These are phyloP conservation scores for Cebus imitator DNA, from an alignment of 2,113 vertebrate genomes.

Conservation along the genomic window DNA sequence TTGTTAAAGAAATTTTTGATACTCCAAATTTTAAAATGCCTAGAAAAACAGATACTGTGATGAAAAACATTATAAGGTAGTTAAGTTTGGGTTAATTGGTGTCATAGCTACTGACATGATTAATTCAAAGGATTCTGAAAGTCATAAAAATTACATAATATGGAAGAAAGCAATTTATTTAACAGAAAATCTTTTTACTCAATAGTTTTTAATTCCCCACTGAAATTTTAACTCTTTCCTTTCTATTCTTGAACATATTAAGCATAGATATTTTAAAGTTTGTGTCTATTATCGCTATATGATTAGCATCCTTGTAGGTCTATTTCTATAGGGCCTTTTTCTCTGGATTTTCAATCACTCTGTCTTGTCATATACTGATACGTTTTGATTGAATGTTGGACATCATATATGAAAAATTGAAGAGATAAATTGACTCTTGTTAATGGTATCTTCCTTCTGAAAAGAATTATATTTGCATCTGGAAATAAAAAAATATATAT, in stretches of 20 bases:
- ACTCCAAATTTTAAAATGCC: conserved; percentile 5
- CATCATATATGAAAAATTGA: neutral
- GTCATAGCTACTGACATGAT: neutral
- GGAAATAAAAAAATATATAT: neutral
- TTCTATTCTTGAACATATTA: neutral
- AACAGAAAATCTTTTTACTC: neutral
- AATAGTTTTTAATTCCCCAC: neutral
- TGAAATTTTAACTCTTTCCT: neutral
- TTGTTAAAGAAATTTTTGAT: conserved; percentile 32
- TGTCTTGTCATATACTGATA: neutral
- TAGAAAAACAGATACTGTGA: conserved; percentile 4
- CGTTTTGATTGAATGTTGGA: neutral
- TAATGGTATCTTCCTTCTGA: neutral
- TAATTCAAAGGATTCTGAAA: conserved; percentile 49
- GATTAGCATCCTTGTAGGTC: neutral
- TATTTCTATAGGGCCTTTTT: neutral
- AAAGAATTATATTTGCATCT: neutral
- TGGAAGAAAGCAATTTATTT: conserved; percentile 2
- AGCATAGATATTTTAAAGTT: conserved; percentile 26
- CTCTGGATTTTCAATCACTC: neutral
- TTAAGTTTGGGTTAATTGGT: neutral
- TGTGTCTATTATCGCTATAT: neutral
- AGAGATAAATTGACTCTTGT: neutral
- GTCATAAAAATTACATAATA: neutral
- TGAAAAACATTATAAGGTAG: neutral